Conservation (phyloP, 2,113 vertebrate genomes). For the Bubo bubo region DNA sequence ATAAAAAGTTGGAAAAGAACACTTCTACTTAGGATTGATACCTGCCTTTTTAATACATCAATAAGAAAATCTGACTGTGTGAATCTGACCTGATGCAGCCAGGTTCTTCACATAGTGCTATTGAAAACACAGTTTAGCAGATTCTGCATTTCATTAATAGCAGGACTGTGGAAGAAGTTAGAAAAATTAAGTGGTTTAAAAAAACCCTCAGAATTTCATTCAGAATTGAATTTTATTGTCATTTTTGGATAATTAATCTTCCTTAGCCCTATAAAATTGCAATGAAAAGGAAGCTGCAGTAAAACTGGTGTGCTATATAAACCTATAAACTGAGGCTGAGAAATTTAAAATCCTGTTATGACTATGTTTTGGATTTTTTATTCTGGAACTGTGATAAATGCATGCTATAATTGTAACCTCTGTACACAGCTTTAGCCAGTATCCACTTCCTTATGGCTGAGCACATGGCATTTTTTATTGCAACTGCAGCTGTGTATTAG, state of each 20-base stretch:
- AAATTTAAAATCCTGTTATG: neutral
- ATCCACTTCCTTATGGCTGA: neutral
- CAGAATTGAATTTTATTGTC: neutral
- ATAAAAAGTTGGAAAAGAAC: neutral
- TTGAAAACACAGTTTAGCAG: neutral
- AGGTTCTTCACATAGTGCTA: neutral
- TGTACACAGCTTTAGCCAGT: conserved; percentile 6
- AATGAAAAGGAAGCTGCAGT: neutral
- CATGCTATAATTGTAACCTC: neutral
- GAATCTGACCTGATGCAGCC: neutral
- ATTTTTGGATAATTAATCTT: neutral
- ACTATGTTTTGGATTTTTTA: neutral
- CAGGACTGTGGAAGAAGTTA: neutral
- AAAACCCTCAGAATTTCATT: neutral
- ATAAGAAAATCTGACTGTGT: neutral
- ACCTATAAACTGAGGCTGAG: neutral
- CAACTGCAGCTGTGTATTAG: conserved; percentile 36
- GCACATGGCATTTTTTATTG: neutral
- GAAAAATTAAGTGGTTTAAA: neutral
- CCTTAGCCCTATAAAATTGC: neutral
- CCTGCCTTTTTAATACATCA: neutral
- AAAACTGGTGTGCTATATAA: neutral
- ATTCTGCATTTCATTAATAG: neutral
- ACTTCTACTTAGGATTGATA: neutral
- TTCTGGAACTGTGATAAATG: conserved; percentile 41